Conservation (phyloP, 2,797 vertebrate species). For the Avahi laniger region DNA sequence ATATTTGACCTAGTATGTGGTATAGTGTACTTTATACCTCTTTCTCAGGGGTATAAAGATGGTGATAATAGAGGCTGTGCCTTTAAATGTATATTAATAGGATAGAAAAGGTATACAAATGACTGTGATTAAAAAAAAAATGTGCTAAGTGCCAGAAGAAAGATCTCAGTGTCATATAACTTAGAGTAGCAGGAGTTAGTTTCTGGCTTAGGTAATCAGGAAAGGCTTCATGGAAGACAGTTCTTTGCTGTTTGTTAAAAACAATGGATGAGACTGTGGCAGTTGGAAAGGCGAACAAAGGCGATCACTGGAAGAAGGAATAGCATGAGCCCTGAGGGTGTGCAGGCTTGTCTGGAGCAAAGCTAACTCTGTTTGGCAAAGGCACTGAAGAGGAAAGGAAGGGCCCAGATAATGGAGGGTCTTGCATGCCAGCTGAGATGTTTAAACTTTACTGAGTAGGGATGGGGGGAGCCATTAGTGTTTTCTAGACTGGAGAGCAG, state of each 20-base stretch:
- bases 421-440: background rate
- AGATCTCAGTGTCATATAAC: background rate
- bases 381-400: background rate
- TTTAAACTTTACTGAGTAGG: background rate
- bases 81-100: background rate
- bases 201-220: background rate
- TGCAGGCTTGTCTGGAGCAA: background rate
- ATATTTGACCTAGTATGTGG: background rate
- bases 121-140: background rate
- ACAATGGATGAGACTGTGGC: background rate
- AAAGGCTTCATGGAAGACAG: background rate
- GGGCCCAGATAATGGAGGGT: background rate
- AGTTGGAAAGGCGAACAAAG: background rate
- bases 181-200: background rate
- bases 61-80: background rate
- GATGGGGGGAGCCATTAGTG: background rate
- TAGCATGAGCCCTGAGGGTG: background rate
- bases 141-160: background rate
- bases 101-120: background rate
- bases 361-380: background rate
- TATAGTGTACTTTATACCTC: background rate
- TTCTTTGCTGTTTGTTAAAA: background rate
- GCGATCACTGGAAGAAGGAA: background rate
- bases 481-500: background rate
- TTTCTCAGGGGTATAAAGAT: background rate